A percentile compares a stretch with the other conserved stretches of the same genome.
Evolutionary conservation across 2,113 vertebrate genomes (phyloP).

Genomic region (Sebastes schlegelii): DNA sequence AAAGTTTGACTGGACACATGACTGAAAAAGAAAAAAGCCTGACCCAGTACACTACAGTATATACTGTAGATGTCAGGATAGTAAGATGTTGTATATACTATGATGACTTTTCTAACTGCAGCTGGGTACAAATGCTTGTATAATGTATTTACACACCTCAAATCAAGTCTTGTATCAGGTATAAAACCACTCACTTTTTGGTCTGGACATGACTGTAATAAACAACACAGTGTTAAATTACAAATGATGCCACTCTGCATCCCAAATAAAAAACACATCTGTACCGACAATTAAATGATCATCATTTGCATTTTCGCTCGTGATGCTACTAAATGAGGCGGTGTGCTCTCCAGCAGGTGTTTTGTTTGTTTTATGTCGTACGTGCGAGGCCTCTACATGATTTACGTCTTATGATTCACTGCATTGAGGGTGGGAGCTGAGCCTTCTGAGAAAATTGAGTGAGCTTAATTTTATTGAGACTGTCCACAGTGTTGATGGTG

Average conservation of each 20-base stretch:
- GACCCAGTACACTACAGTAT: not conserved
- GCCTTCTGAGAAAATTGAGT: not conserved
- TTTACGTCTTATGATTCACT: not conserved
- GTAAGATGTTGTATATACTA: not conserved
- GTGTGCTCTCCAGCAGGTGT: not conserved
- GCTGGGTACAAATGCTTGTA: not conserved
- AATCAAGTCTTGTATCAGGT: not conserved
- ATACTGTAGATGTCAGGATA: conserved; percentile 11
- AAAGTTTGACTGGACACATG: conserved; percentile 29
- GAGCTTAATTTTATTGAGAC: not conserved
- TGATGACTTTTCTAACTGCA: not conserved
- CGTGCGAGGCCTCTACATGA: not conserved
- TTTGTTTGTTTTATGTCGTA: not conserved
- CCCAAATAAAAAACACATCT: not conserved
- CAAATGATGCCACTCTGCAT: not conserved
- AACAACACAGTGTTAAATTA: not conserved
- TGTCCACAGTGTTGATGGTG: not conserved
- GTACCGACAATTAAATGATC: not conserved
- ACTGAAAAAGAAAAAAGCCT: conserved; percentile 10
- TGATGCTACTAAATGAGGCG: not conserved
- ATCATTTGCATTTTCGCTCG: not conserved
- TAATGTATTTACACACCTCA: not conserved
- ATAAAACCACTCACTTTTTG: not conserved
- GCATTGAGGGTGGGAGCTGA: not conserved
- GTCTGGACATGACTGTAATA: not conserved